These are phyloP conservation scores for Scomber scombrus DNA, from an alignment of 2,113 vertebrate genomes.

Conservation along the genomic window DNA sequence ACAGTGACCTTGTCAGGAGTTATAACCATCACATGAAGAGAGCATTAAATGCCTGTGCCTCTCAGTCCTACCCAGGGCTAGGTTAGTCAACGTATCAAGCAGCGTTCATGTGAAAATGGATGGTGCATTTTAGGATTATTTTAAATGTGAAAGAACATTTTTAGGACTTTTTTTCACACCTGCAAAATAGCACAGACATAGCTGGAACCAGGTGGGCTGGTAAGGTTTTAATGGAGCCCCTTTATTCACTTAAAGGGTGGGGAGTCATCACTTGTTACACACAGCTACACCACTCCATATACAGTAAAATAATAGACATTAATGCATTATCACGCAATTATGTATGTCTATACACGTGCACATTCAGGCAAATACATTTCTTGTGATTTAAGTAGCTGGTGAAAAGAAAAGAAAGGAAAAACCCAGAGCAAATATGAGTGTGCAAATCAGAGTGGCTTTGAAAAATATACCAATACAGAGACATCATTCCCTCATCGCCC, in stretches of 20 bases:
- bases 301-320: not conserved
- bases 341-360: not conserved
- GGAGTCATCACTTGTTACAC: not conserved
- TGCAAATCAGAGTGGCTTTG: constrained; percentile 13
- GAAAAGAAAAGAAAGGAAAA: not conserved
- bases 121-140: not conserved
- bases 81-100: constrained; percentile 31
- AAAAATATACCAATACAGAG: constrained; percentile 11
- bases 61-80: constrained; percentile 33
- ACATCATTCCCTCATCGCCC: not conserved
- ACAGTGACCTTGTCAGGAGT: constrained; percentile 71
- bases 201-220: constrained; percentile 24
- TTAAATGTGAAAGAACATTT: constrained; percentile 5
- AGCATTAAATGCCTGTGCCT: constrained; percentile 47
- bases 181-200: constrained; percentile 24
- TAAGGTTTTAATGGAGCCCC: constrained; percentile 20
- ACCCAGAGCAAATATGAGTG: not conserved
- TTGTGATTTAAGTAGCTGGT: not conserved
- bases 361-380: constrained; percentile 1
- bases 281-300: not conserved
- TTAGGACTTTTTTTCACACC: constrained; percentile 4
- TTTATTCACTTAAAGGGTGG: constrained; percentile 38
- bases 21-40: constrained; percentile 58
- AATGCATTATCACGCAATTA: not conserved
- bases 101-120: constrained; percentile 34